These are phyloP conservation scores for Glyptemys insculpta DNA, from an alignment of 2,797 vertebrate genomes.

Conservation along the genomic window DNA sequence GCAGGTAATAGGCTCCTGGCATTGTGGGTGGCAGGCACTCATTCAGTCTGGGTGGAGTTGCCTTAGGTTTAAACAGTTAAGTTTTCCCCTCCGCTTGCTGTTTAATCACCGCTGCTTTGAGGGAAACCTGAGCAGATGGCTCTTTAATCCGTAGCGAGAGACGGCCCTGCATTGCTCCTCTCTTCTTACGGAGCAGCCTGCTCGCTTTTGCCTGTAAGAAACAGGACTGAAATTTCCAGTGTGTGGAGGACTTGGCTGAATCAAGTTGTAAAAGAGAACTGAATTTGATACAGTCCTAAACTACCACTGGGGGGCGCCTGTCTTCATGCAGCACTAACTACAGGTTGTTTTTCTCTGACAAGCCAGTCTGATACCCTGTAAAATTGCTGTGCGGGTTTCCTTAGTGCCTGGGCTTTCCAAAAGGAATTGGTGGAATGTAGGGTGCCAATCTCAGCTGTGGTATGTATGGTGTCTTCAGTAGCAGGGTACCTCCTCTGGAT, in stretches of 20 bases:
- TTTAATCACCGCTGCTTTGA: not conserved
- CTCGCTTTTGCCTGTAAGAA: not conserved
- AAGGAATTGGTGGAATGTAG: too few relatives aligned
- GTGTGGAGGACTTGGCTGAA: fast-evolving
- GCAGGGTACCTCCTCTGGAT: not conserved
- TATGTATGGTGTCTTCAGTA: not conserved
- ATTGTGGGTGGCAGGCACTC: not conserved
- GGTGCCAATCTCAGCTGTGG: not conserved
- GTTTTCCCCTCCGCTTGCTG: not conserved
- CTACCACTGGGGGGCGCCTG: not conserved
- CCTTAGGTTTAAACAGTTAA: not conserved
- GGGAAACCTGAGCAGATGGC: not conserved
- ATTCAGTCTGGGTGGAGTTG: fast-evolving
- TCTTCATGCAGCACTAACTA: not conserved
- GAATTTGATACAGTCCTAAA: not conserved
- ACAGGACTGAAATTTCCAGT: not conserved
- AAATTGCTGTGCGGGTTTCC: not conserved
- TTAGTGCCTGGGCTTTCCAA: not conserved
- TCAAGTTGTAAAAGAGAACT: not conserved
- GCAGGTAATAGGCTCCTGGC: not conserved
- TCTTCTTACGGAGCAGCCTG: not conserved
- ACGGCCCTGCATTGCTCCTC: fast-evolving
- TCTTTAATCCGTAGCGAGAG: not conserved
- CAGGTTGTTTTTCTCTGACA: fast-evolving
- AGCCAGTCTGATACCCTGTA: not conserved